These are phyloP conservation scores for Ochropacha duplaris DNA, from an alignment of 2,888 invertebrate genomes.

Conservation along the genomic window DNA sequence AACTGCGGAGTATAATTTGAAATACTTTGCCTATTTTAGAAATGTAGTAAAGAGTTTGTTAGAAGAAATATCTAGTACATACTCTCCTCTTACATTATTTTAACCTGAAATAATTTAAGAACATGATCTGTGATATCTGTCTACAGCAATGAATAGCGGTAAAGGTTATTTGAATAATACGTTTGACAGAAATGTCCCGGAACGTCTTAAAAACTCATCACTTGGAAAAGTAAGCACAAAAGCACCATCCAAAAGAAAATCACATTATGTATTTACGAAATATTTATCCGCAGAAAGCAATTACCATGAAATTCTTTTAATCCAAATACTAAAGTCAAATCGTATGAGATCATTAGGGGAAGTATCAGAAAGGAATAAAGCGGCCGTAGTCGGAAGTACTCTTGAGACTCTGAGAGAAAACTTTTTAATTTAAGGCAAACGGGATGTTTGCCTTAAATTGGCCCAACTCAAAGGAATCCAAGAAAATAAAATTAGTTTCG, in stretches of 20 bases:
- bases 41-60: too few relatives aligned
- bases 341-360: slow-evolving; percentile 61
- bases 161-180: too few relatives aligned
- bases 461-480: slow-evolving; percentile 56
- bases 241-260: neutral
- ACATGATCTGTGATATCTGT: too few relatives aligned
- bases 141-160: too few relatives aligned
- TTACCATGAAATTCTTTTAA: slow-evolving; percentile 34
- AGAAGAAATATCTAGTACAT: too few relatives aligned
- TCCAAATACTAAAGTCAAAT: slow-evolving; percentile 43
- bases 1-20: neutral
- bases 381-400: slow-evolving; percentile 38
- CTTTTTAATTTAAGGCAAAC: slow-evolving; percentile 74
- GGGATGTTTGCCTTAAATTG: slow-evolving; percentile 62
- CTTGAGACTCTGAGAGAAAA: slow-evolving; percentile 55
- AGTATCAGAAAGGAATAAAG: slow-evolving; percentile 59
- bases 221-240: neutral
- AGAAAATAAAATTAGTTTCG: slow-evolving; percentile 67
- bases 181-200: neutral
- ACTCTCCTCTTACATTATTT: too few relatives aligned
- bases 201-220: neutral
- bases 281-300: slow-evolving; percentile 22
- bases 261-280: slow-evolving; percentile 1
- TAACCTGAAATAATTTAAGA: too few relatives aligned
- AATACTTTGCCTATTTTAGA: too few relatives aligned